Evolutionary conservation across 1,140 invertebrate genomes (phyloP).

Genomic region (Tribolium madens): DNA sequence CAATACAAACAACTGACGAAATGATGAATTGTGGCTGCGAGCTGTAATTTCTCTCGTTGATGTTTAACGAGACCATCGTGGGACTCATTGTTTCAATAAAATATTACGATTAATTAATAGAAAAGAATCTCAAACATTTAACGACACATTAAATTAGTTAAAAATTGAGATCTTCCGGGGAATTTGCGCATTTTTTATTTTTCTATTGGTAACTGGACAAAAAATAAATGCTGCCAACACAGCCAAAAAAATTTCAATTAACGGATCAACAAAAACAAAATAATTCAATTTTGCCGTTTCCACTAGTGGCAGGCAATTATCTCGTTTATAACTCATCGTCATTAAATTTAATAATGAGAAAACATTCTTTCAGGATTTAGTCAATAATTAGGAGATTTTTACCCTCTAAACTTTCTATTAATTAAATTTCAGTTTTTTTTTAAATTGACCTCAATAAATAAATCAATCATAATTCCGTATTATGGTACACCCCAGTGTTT

Average conservation of each 20-base stretch:
- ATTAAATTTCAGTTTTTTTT: not conserved
- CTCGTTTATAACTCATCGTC: not conserved
- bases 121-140: conserved; percentile 4
- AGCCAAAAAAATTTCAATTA: conserved; percentile 14
- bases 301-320: not conserved
- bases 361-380: not conserved
- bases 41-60: not conserved
- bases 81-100: not conserved
- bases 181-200: not conserved
- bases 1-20: not conserved
- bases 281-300: not conserved
- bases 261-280: conserved; percentile 8
- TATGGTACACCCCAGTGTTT: not conserved
- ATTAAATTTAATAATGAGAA: conserved; percentile 10
- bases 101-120: not conserved
- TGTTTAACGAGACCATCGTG: not conserved
- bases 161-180: conserved; percentile 8
- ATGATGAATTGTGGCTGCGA: not conserved
- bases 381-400: not conserved
- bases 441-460: conserved; percentile 7
- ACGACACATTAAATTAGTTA: conserved; percentile 23
- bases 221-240: not conserved
- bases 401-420: not conserved
- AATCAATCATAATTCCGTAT: conserved; percentile 2
- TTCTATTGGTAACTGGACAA: not conserved